Evolutionary conservation across 1,140 invertebrate genomes (phyloP).

Genomic region (Pomacea maculata): DNA sequence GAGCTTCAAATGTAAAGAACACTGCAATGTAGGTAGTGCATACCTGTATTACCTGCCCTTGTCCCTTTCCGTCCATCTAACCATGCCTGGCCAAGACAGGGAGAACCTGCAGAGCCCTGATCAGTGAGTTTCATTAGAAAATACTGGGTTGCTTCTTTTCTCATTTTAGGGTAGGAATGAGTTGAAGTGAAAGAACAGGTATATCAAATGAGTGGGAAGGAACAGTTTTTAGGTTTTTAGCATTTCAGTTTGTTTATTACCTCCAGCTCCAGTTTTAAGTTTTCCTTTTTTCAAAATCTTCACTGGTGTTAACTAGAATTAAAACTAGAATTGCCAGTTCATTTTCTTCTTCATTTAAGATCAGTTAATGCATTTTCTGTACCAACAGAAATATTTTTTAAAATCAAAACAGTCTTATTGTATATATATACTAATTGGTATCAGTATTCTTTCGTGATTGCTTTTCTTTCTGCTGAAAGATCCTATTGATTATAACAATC

Average conservation of each 20-base stretch:
- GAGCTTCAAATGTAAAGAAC: neutral
- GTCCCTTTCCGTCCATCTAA: conserved; percentile 14
- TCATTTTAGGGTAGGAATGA: neutral
- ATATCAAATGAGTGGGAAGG: neutral
- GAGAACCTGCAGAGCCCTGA: conserved; percentile 24
- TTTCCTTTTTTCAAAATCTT: neutral
- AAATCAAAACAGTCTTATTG: no score
- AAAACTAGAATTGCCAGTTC: no score
- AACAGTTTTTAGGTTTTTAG: neutral
- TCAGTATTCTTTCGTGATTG: no score
- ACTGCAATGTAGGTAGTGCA: conserved; percentile 6
- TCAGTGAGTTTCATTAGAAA: conserved; percentile 14
- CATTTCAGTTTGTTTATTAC: neutral
- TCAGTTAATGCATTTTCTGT: no score
- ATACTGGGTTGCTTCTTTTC: neutral
- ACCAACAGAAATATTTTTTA: no score
- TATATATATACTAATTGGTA: no score
- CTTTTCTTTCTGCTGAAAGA: no score
- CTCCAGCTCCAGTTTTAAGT: neutral
- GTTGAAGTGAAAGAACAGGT: no score
- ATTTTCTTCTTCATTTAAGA: no score
- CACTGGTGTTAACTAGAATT: no score
- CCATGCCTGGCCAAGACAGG: conserved; percentile 27
- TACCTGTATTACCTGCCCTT: neutral
- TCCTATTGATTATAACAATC: no score